Evolutionary conservation across 1,140 invertebrate species (phyloP).

Genomic region (Gyrodactylus bullatarudis): DNA sequence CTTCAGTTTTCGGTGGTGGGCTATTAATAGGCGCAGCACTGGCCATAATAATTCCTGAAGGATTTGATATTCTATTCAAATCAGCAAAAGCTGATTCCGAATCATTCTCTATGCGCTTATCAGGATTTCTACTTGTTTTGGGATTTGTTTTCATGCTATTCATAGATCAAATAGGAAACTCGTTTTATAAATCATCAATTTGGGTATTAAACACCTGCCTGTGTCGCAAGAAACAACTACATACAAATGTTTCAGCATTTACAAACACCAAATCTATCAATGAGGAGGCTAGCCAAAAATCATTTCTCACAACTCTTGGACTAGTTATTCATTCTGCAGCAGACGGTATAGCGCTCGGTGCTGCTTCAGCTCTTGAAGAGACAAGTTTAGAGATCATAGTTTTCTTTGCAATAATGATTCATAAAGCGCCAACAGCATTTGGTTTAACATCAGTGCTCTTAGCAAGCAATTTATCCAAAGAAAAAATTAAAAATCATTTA

Average conservation of each 20-base stretch:
- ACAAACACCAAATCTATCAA: not conserved
- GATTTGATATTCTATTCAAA: conserved; percentile 41
- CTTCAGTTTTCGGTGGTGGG: conserved; percentile 75
- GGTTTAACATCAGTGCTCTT: not conserved
- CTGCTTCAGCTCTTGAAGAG: not conserved
- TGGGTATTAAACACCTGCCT: not conserved
- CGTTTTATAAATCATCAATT: not conserved
- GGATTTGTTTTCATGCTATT: conserved; percentile 90
- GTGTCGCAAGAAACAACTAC: no score
- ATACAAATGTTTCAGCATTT: no score
- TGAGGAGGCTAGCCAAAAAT: not conserved
- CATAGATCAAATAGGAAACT: conserved; percentile 37
- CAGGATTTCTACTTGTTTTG: conserved; percentile 36
- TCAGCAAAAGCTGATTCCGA: not conserved
- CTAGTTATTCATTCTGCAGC: conserved; percentile 3
- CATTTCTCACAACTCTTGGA: not conserved
- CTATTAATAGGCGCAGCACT: conserved; percentile 82
- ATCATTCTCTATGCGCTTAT: not conserved
- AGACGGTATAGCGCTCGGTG: conserved; percentile 1
- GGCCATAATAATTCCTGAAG: conserved; percentile 91
- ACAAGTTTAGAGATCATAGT: not conserved
- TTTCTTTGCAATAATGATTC: conserved; percentile 4
- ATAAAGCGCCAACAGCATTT: conserved; percentile 5
- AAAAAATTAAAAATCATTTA: conserved; percentile 3
- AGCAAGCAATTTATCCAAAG: not conserved